A percentile compares a stretch with the other conserved stretches of the same genome.
These are phyloP conservation scores for Heliconius congener DNA, from an alignment of 1,140 invertebrate genomes.

Conservation along the genomic window DNA sequence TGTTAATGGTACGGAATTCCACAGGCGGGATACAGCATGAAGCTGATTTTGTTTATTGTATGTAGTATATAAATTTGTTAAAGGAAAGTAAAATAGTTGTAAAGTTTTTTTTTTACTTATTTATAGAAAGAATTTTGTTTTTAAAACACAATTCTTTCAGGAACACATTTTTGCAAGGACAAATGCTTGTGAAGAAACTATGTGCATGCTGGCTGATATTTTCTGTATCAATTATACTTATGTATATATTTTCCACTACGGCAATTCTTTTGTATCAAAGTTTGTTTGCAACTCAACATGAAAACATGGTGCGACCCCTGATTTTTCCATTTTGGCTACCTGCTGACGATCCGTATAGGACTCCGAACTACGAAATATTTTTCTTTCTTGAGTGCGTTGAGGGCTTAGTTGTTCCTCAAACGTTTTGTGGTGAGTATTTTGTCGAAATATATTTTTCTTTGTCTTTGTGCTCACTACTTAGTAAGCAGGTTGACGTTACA, in stretches of 20 bases:
- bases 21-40: too few relatives aligned
- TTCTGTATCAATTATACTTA: constrained; percentile 12
- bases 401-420: constrained; percentile 40
- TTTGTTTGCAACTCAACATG: constrained; percentile 48
- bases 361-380: constrained; percentile 63
- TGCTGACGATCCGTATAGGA: constrained; percentile 53
- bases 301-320: constrained; percentile 50
- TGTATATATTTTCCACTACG: constrained; percentile 39
- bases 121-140: background rate
- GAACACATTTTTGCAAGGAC: constrained; percentile 48
- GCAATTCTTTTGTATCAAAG: constrained; percentile 45
- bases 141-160: constrained; percentile 38
- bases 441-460: background rate
- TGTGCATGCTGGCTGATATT: constrained; percentile 49
- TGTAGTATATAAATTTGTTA: background rate
- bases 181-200: constrained; percentile 53
- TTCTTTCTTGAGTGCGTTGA: constrained; percentile 40
- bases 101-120: background rate
- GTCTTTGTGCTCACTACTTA: too few relatives aligned
- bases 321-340: constrained; percentile 61
- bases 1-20: too few relatives aligned
- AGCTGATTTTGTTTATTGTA: too few relatives aligned
- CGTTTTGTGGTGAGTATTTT: constrained; percentile 49
- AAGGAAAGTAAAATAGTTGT: background rate
- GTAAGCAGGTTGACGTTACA: too few relatives aligned